Evolutionary conservation across 1,140 invertebrate genomes (phyloP).

Genomic region (Orius laevigatus): DNA sequence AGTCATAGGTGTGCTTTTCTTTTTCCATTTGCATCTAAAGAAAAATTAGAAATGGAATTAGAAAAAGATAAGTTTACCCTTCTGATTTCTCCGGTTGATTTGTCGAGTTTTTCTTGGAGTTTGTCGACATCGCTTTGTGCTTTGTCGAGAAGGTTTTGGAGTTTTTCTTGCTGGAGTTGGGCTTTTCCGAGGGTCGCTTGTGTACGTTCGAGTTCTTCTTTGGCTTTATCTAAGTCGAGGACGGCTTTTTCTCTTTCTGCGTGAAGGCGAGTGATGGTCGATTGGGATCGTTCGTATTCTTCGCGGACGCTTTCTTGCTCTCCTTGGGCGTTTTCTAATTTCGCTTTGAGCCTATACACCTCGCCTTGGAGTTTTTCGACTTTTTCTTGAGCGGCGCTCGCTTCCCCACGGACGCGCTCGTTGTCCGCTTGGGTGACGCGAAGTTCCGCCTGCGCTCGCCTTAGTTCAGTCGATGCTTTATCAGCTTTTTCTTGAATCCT

Average conservation of each 20-base stretch:
- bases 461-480: slow-evolving; percentile 62
- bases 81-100: slow-evolving; percentile 58
- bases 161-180: slow-evolving; percentile 76
- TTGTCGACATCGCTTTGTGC: slow-evolving; percentile 82
- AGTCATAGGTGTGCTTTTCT: slow-evolving; percentile 76
- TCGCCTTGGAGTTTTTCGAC: slow-evolving; percentile 85
- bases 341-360: slow-evolving; percentile 81
- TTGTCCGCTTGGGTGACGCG: slow-evolving; percentile 72
- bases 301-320: slow-evolving; percentile 84
- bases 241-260: slow-evolving; percentile 74
- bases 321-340: slow-evolving; percentile 83
- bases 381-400: slow-evolving; percentile 75
- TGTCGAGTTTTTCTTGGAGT: slow-evolving; percentile 69
- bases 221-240: slow-evolving; percentile 71
- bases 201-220: slow-evolving; percentile 75
- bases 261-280: slow-evolving; percentile 58
- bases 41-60: too few relatives aligned
- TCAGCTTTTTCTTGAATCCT: slow-evolving; percentile 75
- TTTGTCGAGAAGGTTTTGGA: slow-evolving; percentile 72
- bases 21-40: slow-evolving; percentile 70
- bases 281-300: slow-evolving; percentile 67
- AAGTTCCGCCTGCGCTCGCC: slow-evolving; percentile 62
- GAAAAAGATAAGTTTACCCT: slow-evolving; percentile 35
- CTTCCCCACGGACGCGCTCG: slow-evolving; percentile 66
- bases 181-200: slow-evolving; percentile 77